Evolutionary conservation across 2,797 vertebrate genomes (phyloP), one percentile per base, ranked within the genome.

Genomic region (Pseudochirops cupreus): DNA sequence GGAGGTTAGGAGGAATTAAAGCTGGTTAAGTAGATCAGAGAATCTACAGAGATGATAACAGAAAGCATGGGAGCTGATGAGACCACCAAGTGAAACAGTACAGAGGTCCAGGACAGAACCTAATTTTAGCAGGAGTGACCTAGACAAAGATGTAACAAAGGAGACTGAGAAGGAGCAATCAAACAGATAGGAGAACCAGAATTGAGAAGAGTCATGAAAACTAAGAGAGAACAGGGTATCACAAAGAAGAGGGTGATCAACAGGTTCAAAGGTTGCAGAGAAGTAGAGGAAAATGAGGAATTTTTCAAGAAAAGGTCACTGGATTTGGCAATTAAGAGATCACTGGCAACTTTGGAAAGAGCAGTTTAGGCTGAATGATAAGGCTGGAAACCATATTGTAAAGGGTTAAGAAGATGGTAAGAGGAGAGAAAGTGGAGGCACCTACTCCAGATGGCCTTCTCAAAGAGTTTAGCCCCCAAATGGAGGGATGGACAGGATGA

Each of bases 291-390:
- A 33, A 74, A 74, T 39, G 90, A 91, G 13, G 29, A 94, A 0
- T 91, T n/a, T n/a, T n/a, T n/a, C n/a, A 29, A 89, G 92, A 95
- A 96, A 90, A 9, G 95, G 33, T 39, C 82, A 56, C 18, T 92
- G 50, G 29, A 31, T 59, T 94, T 93, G 92, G 62, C n/a, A 39
- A 74, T 74, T n/a, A n/a, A 67, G 92, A 92, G 57, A 39, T n/a
- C 14, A 90, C 26, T 31, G 91, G 53, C 89, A 93, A 94, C 46
- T 53, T 50, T 33, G 55, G 74, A 54, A 14, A 94, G 93, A 91
- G 52, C 91, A 95, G 31, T 95, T 95, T 94, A 92, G 93, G 39
- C 82, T n/a, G 95, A 95, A 93, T 5, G 52, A 29, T 90, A 67
- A 67, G 14, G 33, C 5, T 33, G 33, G 62, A 67, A 67, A 13